Base-by-base conservation (phyloP, 2,888 invertebrate species). In the Dascillus cervinus region DNA sequence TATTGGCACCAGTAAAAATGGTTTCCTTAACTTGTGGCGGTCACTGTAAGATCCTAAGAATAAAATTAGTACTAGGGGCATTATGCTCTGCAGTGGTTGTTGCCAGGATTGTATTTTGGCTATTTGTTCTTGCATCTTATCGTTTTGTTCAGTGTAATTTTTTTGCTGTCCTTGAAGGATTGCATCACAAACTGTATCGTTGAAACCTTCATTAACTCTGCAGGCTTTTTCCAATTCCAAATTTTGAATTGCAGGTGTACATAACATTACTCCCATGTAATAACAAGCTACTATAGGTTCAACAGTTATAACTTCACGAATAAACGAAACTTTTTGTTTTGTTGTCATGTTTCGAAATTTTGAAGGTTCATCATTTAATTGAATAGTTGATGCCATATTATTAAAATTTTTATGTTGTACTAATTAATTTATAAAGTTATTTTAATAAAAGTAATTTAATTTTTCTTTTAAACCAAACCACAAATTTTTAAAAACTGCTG, bases 161-260 rank as follows among this genome's bases (percentile, higher is more conserved):
- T 48, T 45, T 23, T 48, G 39, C 4, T 47, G 30, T 11, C 55
- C 54, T 5, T 37, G 53, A 1, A 68, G 60, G 12, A 69, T 57
- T 21, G 60, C 56, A 4, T 59, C 54, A 49, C 77, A 77, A 25
- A 73, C 54, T 10, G 64, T 63, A 53, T 70, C 67, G 8, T 70
- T 58, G 15, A 67, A 62, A 20, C 63, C 62, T 13, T 72, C 58
- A 44, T 75, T 73, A 1, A 65, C 66, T 13, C 69, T 65, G 45
- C 73, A 73, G 9, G 72, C 71, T 52, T 75, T 75, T 45, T 75
- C 73, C 45, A 71, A 60, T 39, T 73, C 71, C 1, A 76, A 52
- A 41, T 70, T 68, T 32, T 66, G 64, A 1, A 73, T 58, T 4
- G 73, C 70, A 2, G 73, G 56, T 21, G 34, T 41, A 26, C 56